These are phyloP conservation scores for Plecturocebus donacophilus DNA, from an alignment of 2,113 vertebrate genomes.

Conservation along the genomic window DNA sequence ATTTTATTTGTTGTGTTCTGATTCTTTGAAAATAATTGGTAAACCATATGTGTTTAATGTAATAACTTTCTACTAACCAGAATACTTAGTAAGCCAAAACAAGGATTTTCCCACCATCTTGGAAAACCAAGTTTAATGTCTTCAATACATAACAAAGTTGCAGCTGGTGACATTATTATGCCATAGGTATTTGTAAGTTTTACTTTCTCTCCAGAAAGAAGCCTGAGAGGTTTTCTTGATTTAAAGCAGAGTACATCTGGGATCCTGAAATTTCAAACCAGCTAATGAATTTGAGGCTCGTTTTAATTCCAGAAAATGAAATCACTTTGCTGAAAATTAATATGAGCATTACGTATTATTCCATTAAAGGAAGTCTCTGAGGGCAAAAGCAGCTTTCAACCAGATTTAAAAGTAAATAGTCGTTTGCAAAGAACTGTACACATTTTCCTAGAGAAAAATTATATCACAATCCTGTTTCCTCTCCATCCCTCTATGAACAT, in stretches of 20 bases:
- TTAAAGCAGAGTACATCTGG: background rate
- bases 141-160: background rate
- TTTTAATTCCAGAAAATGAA: conserved; percentile 29
- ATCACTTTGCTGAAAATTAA: background rate
- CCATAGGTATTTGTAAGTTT: background rate
- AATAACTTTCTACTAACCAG: background rate
- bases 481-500: background rate
- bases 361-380: background rate
- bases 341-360: background rate
- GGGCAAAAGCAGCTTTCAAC: background rate
- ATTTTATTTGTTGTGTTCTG: background rate
- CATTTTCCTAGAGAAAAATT: background rate
- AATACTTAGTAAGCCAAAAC: background rate
- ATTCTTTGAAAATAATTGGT: background rate
- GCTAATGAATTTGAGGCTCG: background rate
- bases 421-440: background rate
- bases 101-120: background rate
- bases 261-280: background rate
- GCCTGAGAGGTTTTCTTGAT: background rate
- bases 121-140: background rate
- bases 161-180: background rate
- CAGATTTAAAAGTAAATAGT: background rate
- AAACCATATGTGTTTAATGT: background rate
- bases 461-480: background rate
- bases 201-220: background rate